Base-by-base conservation (phyloP, 2,888 invertebrate species). In the Neoitamus cyanurus region DNA sequence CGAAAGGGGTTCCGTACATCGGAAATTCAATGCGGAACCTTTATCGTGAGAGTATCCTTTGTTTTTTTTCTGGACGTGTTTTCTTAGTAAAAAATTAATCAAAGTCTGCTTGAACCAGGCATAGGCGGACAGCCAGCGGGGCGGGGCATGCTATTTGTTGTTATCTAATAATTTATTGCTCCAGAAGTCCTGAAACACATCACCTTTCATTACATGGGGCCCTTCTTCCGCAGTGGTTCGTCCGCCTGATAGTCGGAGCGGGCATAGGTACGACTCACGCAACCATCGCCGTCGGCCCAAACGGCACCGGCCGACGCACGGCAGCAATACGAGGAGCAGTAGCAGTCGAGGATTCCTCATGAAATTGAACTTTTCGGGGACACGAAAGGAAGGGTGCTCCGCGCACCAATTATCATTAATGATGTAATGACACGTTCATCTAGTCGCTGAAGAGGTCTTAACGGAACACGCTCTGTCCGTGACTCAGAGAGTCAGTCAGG, bases 401-500 rank as follows among this genome's bases (percentile, higher is more conserved):
- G 48, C 48, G 30, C 34, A 58, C 80, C 80, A 58, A 48, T 48
- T 80, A 80, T 31, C 31, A 58, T 85, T 85, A 85, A 85, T 85
- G 85, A 84, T 80, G 80, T 83, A 80, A 80, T 84, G 58, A 85
- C 75, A 83, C 77, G 78, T 83, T 85, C 77, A 83, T 85, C 83
- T 69, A 85, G 83, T 83, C 68, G 68, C 75, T 85, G 28, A 25
- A 42, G 48, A 72, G 68, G 37, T 77, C 46, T 77, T 77, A 25
- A 28, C 77, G 31, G 46, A 46, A n/a, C 75, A 75, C 30, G 72
- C 42, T 75, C 75, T 15, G 37, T 30, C 77, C 37, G 46, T 46
- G 28, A 77, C 20, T 28, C 31, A 72, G 34, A 15, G 28, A 31
- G 70, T 30, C 70, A 70, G 70, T 30, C 31, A 70, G 70, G n/a